A percentile compares a stretch with the other conserved stretches of the same genome.
Evolutionary conservation across 2,888 invertebrate species (phyloP).

Genomic region (Artemia sinica): DNA sequence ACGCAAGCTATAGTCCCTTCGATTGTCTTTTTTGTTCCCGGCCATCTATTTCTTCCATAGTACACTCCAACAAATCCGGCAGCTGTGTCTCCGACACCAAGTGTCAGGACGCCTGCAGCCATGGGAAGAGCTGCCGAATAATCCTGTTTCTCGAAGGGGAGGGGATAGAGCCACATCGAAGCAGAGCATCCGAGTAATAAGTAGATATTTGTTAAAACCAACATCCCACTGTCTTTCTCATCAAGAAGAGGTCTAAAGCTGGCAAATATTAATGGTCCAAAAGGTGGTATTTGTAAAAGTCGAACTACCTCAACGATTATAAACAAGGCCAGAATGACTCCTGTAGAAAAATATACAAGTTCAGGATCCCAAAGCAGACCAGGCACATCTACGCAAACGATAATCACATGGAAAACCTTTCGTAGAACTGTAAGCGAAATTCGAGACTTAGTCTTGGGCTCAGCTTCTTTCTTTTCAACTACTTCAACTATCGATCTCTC

Average conservation of each 20-base stretch:
- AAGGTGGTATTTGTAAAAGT: constrained; percentile 47
- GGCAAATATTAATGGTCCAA: constrained; percentile 46
- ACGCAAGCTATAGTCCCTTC: constrained; percentile 67
- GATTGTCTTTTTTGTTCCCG: constrained; percentile 52
- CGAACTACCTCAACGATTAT: constrained; percentile 60
- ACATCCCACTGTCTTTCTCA: constrained; percentile 60
- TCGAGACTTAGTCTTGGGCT: neutral
- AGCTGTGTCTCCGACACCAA: constrained; percentile 80
- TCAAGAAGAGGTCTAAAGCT: constrained; percentile 62
- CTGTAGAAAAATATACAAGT: constrained; percentile 57
- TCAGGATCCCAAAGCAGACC: constrained; percentile 53
- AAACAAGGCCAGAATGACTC: constrained; percentile 51
- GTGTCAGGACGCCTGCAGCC: constrained; percentile 60
- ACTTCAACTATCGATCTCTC: constrained; percentile 7
- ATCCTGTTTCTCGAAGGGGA: constrained; percentile 10
- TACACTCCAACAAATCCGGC: constrained; percentile 69
- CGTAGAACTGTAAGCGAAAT: constrained; percentile 41
- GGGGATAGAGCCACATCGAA: constrained; percentile 51
- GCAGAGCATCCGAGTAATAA: constrained; percentile 61
- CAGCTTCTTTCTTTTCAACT: neutral
- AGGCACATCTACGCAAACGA: constrained; percentile 57
- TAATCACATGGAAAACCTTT: constrained; percentile 66
- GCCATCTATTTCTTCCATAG: constrained; percentile 59
- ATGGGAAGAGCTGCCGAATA: constrained; percentile 8
- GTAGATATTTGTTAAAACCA: constrained; percentile 76